These are phyloP conservation scores for Peromyscus maniculatus DNA, from an alignment of 2,113 vertebrate genomes.

Conservation along the genomic window DNA sequence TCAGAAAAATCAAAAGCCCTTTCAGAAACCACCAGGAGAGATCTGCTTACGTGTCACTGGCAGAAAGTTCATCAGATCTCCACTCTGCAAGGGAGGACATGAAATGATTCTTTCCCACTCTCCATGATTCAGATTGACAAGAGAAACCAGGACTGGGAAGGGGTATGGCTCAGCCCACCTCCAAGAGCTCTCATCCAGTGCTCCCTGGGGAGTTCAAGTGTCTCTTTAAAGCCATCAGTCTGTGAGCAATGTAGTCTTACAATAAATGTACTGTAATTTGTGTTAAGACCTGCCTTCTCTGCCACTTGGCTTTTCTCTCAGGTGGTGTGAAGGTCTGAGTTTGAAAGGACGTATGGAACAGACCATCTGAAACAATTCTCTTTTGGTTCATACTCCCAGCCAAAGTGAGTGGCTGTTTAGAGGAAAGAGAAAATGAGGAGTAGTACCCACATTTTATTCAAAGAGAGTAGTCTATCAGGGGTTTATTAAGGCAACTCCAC, in stretches of 20 bases:
- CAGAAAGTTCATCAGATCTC: neutral
- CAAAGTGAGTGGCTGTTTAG: neutral
- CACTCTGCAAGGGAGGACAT: neutral
- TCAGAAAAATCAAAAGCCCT: constrained; percentile 37
- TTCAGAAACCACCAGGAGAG: neutral
- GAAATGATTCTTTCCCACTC: neutral
- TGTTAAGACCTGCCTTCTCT: neutral
- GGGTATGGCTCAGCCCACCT: neutral
- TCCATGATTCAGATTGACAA: neutral
- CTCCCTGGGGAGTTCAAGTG: neutral
- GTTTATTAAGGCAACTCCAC: no score
- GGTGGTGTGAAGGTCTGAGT: neutral
- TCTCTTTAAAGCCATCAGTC: neutral
- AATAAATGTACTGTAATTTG: neutral
- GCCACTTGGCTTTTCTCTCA: neutral
- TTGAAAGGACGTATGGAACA: neutral
- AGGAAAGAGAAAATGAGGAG: constrained; percentile 40
- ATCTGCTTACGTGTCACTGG: neutral
- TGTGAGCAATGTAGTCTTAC: neutral
- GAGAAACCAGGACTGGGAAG: neutral
- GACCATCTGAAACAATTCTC: neutral
- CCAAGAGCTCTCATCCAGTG: neutral
- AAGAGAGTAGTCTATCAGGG: neutral
- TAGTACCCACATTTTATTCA: neutral
- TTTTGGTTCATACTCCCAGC: neutral